A percentile compares a stretch with the other conserved stretches of the same genome.
phyloP scores from a whole-genome alignment of 2,113 vertebrate genomes.

The Leptodactylus fuscus region DNA sequence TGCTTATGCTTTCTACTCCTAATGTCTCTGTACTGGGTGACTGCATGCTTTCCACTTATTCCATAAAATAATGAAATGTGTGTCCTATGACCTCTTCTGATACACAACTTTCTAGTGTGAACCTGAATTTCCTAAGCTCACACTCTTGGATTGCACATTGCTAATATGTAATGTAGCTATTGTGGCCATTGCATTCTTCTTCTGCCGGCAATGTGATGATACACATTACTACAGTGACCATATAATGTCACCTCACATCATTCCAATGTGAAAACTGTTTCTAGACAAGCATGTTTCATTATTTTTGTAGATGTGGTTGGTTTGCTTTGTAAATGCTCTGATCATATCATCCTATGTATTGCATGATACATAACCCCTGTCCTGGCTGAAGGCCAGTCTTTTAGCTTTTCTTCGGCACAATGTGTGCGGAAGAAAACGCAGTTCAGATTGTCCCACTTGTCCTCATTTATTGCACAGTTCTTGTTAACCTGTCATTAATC shows the following conservation, averaged over 20 bases:
- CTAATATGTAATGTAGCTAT: not conserved
- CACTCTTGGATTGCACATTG: not conserved
- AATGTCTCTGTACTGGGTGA: not conserved
- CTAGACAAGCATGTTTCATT: slow-evolving; percentile 1
- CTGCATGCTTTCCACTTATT: not conserved
- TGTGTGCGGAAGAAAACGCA: not conserved
- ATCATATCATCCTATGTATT: slow-evolving; percentile 22
- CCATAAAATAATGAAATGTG: slow-evolving; percentile 18
- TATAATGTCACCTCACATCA: not conserved
- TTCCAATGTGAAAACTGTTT: not conserved
- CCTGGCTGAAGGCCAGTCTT: slow-evolving; percentile 20
- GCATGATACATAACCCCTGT: slow-evolving; percentile 30
- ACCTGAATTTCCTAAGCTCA: too few relatives aligned
- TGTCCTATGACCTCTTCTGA: not conserved
- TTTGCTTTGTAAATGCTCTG: slow-evolving; percentile 2
- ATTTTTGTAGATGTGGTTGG: slow-evolving; percentile 31
- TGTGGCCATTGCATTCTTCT: not conserved
- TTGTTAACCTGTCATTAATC: slow-evolving; percentile 26
- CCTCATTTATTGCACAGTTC: slow-evolving; percentile 30
- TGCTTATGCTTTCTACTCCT: not conserved
- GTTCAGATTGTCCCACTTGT: not conserved
- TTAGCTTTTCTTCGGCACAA: slow-evolving; percentile 2
- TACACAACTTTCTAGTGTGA: not conserved
- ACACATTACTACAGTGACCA: not conserved
- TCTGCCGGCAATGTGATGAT: not conserved